Base-by-base conservation (phyloP, 2,113 vertebrate genomes). In the Syrrhaptes paradoxus region DNA sequence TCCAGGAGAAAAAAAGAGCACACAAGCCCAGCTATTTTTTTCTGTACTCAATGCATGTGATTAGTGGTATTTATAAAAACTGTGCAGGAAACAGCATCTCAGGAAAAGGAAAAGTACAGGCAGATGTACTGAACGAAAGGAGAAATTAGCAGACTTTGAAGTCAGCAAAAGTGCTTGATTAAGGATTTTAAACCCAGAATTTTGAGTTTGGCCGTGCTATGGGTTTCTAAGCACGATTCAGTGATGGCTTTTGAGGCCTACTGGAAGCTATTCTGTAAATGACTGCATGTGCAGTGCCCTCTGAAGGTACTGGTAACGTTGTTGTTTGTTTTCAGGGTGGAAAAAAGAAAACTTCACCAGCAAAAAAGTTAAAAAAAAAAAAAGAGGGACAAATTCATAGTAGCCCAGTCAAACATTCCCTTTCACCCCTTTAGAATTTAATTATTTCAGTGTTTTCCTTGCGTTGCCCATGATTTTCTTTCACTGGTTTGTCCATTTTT, bases 21-120 rank as follows among this genome's bases (percentile, higher is more conserved):
- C 59, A 59, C 54, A 88, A 96, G 82, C 84, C n/a, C 87, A 57
- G 65, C 63, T 93, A 73, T 85, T 89, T 94, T 95, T 87, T 93
- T 80, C 87, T 71, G 6, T 36, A 95, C 67, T 95, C 82, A 96
- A 94, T 95, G 78, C 72, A 91, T 96, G 92, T 97, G 93, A 95
- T 96, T 94, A 96, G 75, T 16, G 12, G 90, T 91, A 97, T 94
- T 96, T 97, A 95, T 96, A 94, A 96, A 94, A 94, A 90, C 59
- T 38, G 34, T 61, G 59, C 82, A 94, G 90, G 93, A 94, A 96
- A 96, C 85, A 83, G 85, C 76, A 90, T 93, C 82, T 91, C 90
- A 77, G 95, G 95, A 96, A 96, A 95, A 94, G 71, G 94, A 94
- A 95, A 95, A 91, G 87, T 90, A 94, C 93, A 94, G 0, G 16